phyloP scores from a whole-genome alignment of 1,140 invertebrate species.

The Trachymyrmex septentrionalis region DNA sequence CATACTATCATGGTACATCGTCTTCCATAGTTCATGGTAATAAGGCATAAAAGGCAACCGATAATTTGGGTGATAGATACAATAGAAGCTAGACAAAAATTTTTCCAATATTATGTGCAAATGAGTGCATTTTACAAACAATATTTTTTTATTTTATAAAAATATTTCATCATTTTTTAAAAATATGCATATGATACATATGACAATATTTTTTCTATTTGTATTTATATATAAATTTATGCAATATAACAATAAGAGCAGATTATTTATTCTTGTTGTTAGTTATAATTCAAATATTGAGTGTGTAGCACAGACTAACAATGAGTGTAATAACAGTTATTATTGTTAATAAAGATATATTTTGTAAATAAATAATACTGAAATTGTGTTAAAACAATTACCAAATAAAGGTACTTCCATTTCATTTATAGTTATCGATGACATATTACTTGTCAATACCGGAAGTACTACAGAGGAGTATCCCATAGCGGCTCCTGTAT shows the following conservation, averaged over 20 bases:
- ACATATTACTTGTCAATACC: constrained; percentile 56
- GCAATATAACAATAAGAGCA: neutral
- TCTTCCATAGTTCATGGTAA: constrained; percentile 81
- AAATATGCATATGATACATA: neutral
- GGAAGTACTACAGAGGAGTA: constrained; percentile 80
- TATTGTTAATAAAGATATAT: too few species aligned
- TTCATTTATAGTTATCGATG: constrained; percentile 17
- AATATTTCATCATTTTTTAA: neutral
- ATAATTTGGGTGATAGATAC: constrained; percentile 55
- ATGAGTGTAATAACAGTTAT: too few species aligned
- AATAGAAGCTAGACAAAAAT: constrained; percentile 65
- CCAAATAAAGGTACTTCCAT: neutral
- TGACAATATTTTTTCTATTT: neutral
- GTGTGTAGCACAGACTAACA: too few species aligned
- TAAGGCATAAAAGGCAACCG: constrained; percentile 58
- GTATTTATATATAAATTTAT: neutral
- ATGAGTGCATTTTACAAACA: neutral
- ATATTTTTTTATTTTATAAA: neutral
- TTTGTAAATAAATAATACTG: neutral
- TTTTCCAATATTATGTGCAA: neutral
- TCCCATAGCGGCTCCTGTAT: constrained; percentile 78
- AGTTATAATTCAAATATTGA: too few species aligned
- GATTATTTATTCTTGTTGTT: neutral
- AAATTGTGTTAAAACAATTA: neutral
- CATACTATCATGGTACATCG: constrained; percentile 82